Percentiles rank a stretch among this genome's conserved stretches.
Evolutionary conservation across 2,113 vertebrate species (phyloP).

Genomic region (Empidonax alnorum): DNA sequence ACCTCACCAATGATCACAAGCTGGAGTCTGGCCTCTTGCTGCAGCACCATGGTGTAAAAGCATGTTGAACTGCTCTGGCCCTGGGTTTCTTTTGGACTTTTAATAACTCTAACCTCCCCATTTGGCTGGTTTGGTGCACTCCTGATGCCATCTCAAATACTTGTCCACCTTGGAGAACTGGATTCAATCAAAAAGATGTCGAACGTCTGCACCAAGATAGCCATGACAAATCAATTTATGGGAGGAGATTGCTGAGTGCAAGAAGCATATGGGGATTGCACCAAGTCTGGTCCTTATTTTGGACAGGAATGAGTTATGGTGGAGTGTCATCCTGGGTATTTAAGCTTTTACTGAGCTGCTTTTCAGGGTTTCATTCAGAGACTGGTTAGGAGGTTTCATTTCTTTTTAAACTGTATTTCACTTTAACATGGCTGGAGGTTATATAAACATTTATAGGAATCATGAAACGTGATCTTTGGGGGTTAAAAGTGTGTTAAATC

Average conservation of each 20-base stretch:
- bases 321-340: slow-evolving; percentile 4
- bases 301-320: slow-evolving; percentile 18
- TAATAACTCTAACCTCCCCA: neutral
- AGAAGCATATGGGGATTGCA: slow-evolving; percentile 14
- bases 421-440: slow-evolving; percentile 68
- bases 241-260: neutral
- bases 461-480: slow-evolving; percentile 67
- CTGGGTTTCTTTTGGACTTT: neutral
- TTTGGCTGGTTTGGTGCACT: neutral
- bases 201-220: neutral
- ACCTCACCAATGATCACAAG: neutral
- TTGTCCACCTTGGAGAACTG: neutral
- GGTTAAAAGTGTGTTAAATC: slow-evolving; percentile 66
- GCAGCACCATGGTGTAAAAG: neutral
- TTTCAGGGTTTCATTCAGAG: slow-evolving; percentile 32
- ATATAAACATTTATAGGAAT: slow-evolving; percentile 67
- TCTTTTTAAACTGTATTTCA: slow-evolving; percentile 44
- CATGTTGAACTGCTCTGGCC: neutral
- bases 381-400: slow-evolving; percentile 6
- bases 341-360: slow-evolving; percentile 22
- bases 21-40: neutral
- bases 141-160: neutral
- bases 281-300: neutral
- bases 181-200: slow-evolving; percentile 50
- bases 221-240: slow-evolving; percentile 52